Percentiles rank a stretch among this genome's conserved stretches.
phyloP scores from a whole-genome alignment of 2,888 invertebrate species.

The Apamea epomidion region DNA sequence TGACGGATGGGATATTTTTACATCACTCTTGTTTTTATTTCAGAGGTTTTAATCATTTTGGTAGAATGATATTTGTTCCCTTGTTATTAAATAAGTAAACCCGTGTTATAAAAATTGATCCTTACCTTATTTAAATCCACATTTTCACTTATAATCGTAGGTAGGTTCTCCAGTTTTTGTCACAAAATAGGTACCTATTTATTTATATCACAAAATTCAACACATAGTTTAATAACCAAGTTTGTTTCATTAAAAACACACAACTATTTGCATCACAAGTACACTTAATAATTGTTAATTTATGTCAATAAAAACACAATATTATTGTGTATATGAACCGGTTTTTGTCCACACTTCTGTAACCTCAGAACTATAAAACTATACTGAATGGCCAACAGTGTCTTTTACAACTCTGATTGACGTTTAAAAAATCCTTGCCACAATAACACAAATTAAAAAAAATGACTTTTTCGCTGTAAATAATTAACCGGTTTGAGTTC shows the following conservation, averaged over 20 bases:
- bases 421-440: constrained; percentile 12
- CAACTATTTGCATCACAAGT: background rate
- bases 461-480: background rate
- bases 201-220: constrained; percentile 6
- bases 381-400: constrained; percentile 44
- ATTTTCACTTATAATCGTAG: background rate
- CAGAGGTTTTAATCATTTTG: background rate
- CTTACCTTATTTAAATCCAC: constrained; percentile 18
- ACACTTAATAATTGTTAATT: constrained; percentile 8
- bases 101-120: background rate
- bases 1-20: background rate
- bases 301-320: constrained; percentile 15
- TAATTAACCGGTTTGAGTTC: background rate
- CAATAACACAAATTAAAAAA: background rate
- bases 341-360: constrained; percentile 42
- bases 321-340: constrained; percentile 6
- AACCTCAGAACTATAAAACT: constrained; percentile 36
- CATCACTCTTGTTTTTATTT: background rate
- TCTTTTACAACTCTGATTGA: constrained; percentile 19
- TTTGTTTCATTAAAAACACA: background rate
- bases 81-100: background rate
- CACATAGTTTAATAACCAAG: background rate
- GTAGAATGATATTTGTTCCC: background rate
- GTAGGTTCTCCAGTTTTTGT: background rate
- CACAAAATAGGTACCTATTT: background rate